Base-by-base conservation (phyloP, 2,113 vertebrate genomes). In the Pteruthius melanotis region DNA sequence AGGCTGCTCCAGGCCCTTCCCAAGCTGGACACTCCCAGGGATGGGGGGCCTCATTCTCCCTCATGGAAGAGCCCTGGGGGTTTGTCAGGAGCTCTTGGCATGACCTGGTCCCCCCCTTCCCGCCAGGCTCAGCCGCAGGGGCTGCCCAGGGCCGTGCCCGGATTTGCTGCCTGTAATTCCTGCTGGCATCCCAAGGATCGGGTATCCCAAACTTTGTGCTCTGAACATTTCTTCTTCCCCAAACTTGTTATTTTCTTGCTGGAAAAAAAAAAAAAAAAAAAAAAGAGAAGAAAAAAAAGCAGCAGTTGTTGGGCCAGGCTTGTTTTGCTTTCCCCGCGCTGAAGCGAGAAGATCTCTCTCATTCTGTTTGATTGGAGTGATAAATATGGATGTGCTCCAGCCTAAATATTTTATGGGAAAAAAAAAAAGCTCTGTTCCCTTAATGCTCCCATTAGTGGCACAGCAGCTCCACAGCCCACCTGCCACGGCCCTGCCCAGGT, bases 281-380 rank as follows among this genome's bases (percentile, higher is more conserved):
- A 42, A 42, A 42, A 42, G 12, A 40, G 10, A 9, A 40, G 12
- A 42, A 9, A 30, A 37, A 26, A 10, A 5, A 11, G 22, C n/a
- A 6, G 4, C 37, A 52, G 40, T 60, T 77, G 68, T 87, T 59
- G 83, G 54, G 50, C 28, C 50, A 57, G 61, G 4, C 72, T 91
- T 71, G 40, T 65, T 95, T 87, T 83, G 54, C 57, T 74, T 83
- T 65, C 31, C 63, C 35, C 13, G 56, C 83, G 28, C 3, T 74
- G 50, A 74, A 77, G 64, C 26, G 33, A 77, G 71, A 71, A 59
- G 49, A 86, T 39, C 76, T 89, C 82, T 83, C 52, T 66, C 37
- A 95, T 89, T 95, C 94, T 65, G 54, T 91, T 96, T 89, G 80
- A 94, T 93, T 83, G 53, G 33, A 50, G 37, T 44, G 53, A 92